These are phyloP conservation scores for Ammodytes dubius DNA, from an alignment of 2,113 vertebrate species.

Conservation along the genomic window DNA sequence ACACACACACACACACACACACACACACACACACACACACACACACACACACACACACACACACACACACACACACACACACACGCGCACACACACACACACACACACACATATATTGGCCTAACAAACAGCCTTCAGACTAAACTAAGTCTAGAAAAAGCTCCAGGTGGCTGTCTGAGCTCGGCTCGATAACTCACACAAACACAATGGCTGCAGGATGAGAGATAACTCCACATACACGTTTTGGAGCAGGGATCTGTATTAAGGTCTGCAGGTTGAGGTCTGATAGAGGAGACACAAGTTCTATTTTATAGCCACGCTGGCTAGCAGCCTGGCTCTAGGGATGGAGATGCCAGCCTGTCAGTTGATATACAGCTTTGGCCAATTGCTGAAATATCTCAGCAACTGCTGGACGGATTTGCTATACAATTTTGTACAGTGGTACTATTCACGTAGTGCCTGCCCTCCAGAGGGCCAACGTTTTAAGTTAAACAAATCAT, in stretches of 20 bases:
- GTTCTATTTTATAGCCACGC: neutral
- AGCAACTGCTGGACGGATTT: neutral
- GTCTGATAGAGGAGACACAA: conserved; percentile 1
- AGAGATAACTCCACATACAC: conserved; percentile 32
- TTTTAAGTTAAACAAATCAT: neutral
- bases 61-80: neutral
- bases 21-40: neutral
- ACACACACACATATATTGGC: neutral
- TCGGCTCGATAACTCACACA: conserved; percentile 23
- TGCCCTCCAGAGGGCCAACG: neutral
- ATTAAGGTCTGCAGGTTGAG: conserved; percentile 10
- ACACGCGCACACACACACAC: neutral
- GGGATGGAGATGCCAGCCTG: neutral
- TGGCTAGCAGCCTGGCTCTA: neutral
- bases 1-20: neutral
- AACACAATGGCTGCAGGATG: conserved; percentile 15
- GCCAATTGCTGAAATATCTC: neutral
- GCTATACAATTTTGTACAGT: neutral
- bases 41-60: neutral
- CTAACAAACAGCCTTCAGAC: conserved; percentile 15
- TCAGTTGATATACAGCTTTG: neutral
- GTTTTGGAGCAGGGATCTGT: neutral
- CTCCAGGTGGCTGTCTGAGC: conserved; percentile 25
- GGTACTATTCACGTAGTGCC: neutral
- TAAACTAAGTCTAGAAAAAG: conserved; percentile 17